Base-by-base conservation (phyloP, 2,113 vertebrate species). In the Catharus bicknelli region DNA sequence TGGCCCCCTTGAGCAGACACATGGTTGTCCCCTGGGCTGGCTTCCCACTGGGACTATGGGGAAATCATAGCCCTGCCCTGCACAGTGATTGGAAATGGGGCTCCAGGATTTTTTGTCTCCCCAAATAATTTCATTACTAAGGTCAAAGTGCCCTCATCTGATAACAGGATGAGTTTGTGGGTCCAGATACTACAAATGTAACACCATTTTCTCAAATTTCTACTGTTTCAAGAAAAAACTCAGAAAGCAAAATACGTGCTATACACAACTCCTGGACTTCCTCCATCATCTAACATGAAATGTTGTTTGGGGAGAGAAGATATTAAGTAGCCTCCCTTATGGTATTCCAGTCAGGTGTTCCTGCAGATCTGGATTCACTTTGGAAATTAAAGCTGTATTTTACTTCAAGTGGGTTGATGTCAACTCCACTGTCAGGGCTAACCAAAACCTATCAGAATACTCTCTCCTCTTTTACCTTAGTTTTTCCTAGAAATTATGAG, bases 291-390 rank as follows among this genome's bases (percentile, higher is more conserved):
- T 82, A 7, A 67, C 75, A 47, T 26, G 73, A 68, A 77, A 22
- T 48, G 26, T 74, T 64, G 21, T 68, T 61, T 63, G 19, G 36
- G 59, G 25, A 90, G 23, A 38, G 15, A 51, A 38, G 76, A 75
- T 17, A 34, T 74, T 16, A 47, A 23, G 22, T 64, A 69, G 67
- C 73, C 26, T 48, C n/a, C 47, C 48, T 74, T 78, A 47, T 72
- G 32, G 47, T 95, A 93, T 90, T 95, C 95, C 91, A 45, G 73
- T 96, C 91, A 96, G 93, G 43, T 93, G 59, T 67, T 66, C 63
- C 83, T 95, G 80, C 66, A 95, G 94, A 68, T 85, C 47, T 80
- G 62, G 29, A 48, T 81, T 90, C 11, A 22, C 63, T 93, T 84
- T 68, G 61, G 85, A 95, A 96, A 92, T 42, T 40, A 91, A 95